Base-by-base conservation (phyloP, 2,113 vertebrate genomes). In the Pseudopipra pipra region DNA sequence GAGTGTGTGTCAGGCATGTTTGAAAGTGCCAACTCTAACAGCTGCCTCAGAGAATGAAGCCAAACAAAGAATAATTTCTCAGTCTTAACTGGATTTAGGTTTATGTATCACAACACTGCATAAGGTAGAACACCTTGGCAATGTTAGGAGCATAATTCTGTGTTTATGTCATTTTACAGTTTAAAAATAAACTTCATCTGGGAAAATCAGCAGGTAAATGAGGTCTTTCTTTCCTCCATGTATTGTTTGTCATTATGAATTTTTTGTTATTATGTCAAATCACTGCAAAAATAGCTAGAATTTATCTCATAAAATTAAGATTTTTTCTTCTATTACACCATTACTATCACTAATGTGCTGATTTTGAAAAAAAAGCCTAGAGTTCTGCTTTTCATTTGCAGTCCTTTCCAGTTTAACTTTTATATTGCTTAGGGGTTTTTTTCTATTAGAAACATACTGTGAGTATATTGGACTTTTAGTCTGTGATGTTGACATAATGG, bases 1-100 rank as follows among this genome's bases (percentile, higher is more conserved):
- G 52, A 72, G 4, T 21, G 39, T 10, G 54, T 93, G 46, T 89
- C 68, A 77, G 30, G 12, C 24, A 20, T 74, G 33, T 74, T 80
- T 84, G 46, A 81, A 52, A 88, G 66, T 51, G 76, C 51, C 88
- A 92, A 55, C 33, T 88, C 63, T 63, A 92, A 88, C 86, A 90
- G 73, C 85, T 95, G 91, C 27, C 35, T 84, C 61, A 44, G 61
- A 61, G 25, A 93, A 89, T 27, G 80, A 13, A 84, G 65, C 51
- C 87, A 95, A 94, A 71, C 0, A 9, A 86, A 86, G 61, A 89
- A 75, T 78, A 78, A 87, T 93, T 94, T 91, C 90, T 79, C 73
- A 55, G 6, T 71, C 85, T 93, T 8, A 2, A 11, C 39, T 89
- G 49, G 12, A 59, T 91, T 93, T 82, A 89, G 23, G 66, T 78